phyloP scores from a whole-genome alignment of 2,797 vertebrate genomes.

The Oryzias dopingdopingensis region DNA sequence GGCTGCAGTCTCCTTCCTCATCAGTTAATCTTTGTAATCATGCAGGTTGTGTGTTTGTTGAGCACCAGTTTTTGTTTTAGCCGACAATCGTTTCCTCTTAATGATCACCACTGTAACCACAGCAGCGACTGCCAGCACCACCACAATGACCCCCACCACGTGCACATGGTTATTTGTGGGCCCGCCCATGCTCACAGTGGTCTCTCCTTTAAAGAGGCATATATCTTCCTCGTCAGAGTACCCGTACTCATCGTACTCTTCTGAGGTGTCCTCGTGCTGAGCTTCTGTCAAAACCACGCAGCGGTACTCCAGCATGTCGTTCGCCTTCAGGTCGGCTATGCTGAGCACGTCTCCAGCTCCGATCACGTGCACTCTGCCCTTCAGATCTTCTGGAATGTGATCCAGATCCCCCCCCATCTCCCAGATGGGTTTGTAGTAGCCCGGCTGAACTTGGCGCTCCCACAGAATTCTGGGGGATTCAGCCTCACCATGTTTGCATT shows the following conservation, averaged over 20 bases:
- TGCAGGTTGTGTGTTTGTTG: too few species aligned
- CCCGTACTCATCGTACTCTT: not conserved
- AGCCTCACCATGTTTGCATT: constrained; percentile 30
- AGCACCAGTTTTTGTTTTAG: not conserved
- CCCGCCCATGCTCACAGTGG: not conserved
- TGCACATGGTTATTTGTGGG: not conserved
- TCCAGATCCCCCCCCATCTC: constrained; percentile 36
- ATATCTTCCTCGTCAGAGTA: not conserved
- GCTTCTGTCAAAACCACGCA: constrained; percentile 47
- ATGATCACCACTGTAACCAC: constrained; percentile 8
- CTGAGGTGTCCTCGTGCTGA: not conserved
- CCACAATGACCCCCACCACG: constrained; percentile 39
- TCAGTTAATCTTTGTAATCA: too few species aligned
- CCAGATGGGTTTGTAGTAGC: constrained; percentile 34
- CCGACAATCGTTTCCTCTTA: constrained; percentile 1
- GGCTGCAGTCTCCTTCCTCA: too few species aligned
- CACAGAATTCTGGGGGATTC: constrained; percentile 55
- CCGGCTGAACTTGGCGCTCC: constrained; percentile 40
- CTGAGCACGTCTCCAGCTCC: too few species aligned
- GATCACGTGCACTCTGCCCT: constrained; percentile 23
- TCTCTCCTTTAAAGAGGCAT: constrained; percentile 65
- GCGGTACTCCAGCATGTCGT: constrained; percentile 57
- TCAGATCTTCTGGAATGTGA: constrained; percentile 43
- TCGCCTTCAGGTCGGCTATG: constrained; percentile 16
- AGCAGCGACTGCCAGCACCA: constrained; percentile 5